phyloP scores from a whole-genome alignment of 2,888 invertebrate genomes.

The Drosophila koepferae region DNA sequence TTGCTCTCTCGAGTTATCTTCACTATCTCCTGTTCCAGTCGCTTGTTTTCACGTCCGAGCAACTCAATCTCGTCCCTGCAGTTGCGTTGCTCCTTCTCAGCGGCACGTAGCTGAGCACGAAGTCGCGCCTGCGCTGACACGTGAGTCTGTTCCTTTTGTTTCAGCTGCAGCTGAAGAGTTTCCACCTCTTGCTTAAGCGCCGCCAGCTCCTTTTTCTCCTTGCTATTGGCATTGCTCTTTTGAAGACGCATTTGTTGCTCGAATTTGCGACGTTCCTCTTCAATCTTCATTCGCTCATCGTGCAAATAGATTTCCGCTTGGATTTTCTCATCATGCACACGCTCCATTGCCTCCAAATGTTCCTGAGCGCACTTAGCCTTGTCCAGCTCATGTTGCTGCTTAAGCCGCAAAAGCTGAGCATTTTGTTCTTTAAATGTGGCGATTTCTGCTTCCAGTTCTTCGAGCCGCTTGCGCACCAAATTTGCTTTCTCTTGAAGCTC shows the following conservation, averaged over 20 bases:
- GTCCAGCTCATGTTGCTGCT: constrained; percentile 88
- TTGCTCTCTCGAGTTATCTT: constrained; percentile 87
- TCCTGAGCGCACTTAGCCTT: constrained; percentile 88
- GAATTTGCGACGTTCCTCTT: constrained; percentile 88
- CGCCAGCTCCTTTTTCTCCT: constrained; percentile 90
- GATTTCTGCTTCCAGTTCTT: constrained; percentile 89
- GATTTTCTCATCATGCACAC: constrained; percentile 88
- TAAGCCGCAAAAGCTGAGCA: constrained; percentile 86
- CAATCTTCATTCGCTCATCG: constrained; percentile 89
- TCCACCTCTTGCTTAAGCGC: constrained; percentile 88
- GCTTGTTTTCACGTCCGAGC: constrained; percentile 89
- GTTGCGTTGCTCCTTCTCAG: constrained; percentile 89
- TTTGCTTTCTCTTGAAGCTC: constrained; percentile 73
- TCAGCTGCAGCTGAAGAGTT: constrained; percentile 88
- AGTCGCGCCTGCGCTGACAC: constrained; percentile 90
- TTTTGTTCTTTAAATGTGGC: constrained; percentile 87
- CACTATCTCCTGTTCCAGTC: constrained; percentile 87
- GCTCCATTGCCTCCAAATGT: constrained; percentile 87
- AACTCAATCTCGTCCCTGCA: constrained; percentile 89
- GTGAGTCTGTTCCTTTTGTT: constrained; percentile 90
- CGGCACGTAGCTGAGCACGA: constrained; percentile 90
- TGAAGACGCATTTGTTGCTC: constrained; percentile 89
- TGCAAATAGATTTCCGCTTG: constrained; percentile 88
- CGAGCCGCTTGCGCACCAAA: constrained; percentile 86
- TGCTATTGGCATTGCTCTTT: constrained; percentile 88